Base-by-base conservation (phyloP, 2,797 vertebrate genomes). In the Odontamblyopus rebecca region DNA sequence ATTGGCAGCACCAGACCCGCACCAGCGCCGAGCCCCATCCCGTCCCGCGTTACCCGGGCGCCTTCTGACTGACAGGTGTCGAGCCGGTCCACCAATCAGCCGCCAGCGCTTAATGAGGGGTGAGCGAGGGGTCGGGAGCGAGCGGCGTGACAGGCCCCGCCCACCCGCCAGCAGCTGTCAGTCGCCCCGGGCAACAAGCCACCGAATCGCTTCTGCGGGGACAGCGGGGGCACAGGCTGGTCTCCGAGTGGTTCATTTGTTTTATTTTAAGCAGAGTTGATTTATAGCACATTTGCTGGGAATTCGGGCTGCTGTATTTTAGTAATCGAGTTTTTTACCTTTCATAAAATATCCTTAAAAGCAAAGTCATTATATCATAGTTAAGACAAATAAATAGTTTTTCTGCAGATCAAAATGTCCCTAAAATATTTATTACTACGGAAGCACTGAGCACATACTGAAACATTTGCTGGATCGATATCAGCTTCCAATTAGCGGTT, bases 41-140 rank as follows among this genome's bases (percentile, higher is more conserved):
- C 15, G 71, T 68, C 61, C 19, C 61, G 0, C 32, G 68, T 13
- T 29, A 75, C 59, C 29, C 74, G 72, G 69, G 73, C 9, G 80
- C 78, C 9, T 70, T 85, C 75, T 79, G 86, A 89, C 69, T 67
- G 85, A 82, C 76, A 74, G 82, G 82, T 83, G n/a, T 35, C 9
- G 13, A 56, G 82, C 83, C 83, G 82, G 54, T 74, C 86, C 41
- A 86, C 86, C 87, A 81, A 85, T 86, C 82, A 68, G 79, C 81
- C 80, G 56, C 76, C 84, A 82, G 84, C 86, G 48, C 12, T 84
- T 91, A 89, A 89, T 82, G 81, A 86, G 87, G 84, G 89, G 86
- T 84, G 81, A 88, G 86, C 73, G 48, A 2, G 26, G 75, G 86
- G 85, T 89, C 23, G 76, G 77, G 74, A 38, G 57, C 41, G 74